phyloP scores from a whole-genome alignment of 35 echinoderm and acorn worm species.

The Lytechinus pictus region DNA sequence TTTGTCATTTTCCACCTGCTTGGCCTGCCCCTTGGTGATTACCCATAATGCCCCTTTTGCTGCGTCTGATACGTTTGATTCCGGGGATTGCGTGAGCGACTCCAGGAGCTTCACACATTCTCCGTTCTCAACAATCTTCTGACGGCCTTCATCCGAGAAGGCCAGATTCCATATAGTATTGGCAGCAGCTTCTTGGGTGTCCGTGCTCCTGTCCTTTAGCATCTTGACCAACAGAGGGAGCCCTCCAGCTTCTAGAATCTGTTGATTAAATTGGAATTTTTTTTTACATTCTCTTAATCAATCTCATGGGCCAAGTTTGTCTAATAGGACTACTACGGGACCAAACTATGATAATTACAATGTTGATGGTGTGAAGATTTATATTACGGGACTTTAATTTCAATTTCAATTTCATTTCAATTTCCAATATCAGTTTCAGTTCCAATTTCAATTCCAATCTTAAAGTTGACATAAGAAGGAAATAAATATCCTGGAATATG shows the following conservation, averaged over 20 bases:
- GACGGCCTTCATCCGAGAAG: conserved; percentile 72
- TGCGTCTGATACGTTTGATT: conserved; percentile 60
- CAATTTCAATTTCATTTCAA: no score
- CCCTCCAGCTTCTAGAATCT: conserved; percentile 81
- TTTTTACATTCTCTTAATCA: no score
- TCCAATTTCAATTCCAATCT: no score
- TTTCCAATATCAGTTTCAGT: no score
- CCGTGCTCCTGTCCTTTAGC: conserved; percentile 53
- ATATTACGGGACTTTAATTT: no score
- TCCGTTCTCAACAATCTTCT: conserved; percentile 54
- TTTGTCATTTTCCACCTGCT: not conserved
- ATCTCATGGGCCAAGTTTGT: no score
- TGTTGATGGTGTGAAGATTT: no score
- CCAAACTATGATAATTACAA: no score
- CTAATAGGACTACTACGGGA: no score
- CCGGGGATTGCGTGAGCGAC: conserved; percentile 39
- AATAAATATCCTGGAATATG: no score
- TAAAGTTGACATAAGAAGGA: no score
- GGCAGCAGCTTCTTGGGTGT: conserved; percentile 79
- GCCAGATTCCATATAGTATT: conserved; percentile 91
- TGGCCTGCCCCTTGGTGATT: conserved; percentile 37
- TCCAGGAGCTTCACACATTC: conserved; percentile 59
- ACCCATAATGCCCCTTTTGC: conserved; percentile 95
- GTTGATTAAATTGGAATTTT: not conserved
- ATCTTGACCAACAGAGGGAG: conserved; percentile 73